phyloP scores from a whole-genome alignment of 2,888 invertebrate species.

The Zootermopsis nevadensis region DNA sequence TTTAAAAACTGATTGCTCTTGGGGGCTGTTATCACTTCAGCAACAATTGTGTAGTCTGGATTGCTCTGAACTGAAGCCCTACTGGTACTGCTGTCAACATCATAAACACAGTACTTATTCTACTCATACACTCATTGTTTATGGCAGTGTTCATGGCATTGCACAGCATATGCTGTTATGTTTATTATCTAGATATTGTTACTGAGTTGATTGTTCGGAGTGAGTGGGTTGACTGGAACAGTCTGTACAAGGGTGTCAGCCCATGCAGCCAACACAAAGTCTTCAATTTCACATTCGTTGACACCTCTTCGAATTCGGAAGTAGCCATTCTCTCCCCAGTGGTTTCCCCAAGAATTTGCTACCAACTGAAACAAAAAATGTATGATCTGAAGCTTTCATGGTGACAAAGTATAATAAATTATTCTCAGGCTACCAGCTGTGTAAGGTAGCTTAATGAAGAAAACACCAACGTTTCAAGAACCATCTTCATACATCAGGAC shows the following conservation, averaged over 20 bases:
- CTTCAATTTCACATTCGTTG: slow-evolving; percentile 92
- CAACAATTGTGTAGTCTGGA: too few species aligned
- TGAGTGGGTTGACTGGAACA: slow-evolving; percentile 6
- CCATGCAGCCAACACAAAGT: slow-evolving; percentile 86
- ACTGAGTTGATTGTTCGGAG: slow-evolving; percentile 29
- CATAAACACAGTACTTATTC: neutral
- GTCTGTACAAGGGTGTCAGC: slow-evolving; percentile 62
- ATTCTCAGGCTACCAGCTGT: too few species aligned
- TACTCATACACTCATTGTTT: neutral
- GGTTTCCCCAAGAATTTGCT: slow-evolving; percentile 92
- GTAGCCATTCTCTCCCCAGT: slow-evolving; percentile 93
- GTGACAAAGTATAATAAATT: too few species aligned
- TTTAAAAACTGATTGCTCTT: too few species aligned
- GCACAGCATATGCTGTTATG: neutral
- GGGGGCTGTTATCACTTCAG: too few species aligned
- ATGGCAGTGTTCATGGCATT: slow-evolving; percentile 32
- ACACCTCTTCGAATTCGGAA: slow-evolving; percentile 87
- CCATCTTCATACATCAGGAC: too few species aligned
- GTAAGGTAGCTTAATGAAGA: too few species aligned
- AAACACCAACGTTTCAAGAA: too few species aligned
- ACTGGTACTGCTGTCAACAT: neutral
- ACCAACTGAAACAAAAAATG: slow-evolving; percentile 76
- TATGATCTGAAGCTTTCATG: too few species aligned
- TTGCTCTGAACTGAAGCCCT: neutral
- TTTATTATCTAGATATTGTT: slow-evolving; percentile 19